Percentiles rank a stretch among this genome's conserved stretches.
These are phyloP conservation scores for Trissonchulus latispiculum DNA, from an alignment of 2,888 invertebrate genomes.

Conservation along the genomic window DNA sequence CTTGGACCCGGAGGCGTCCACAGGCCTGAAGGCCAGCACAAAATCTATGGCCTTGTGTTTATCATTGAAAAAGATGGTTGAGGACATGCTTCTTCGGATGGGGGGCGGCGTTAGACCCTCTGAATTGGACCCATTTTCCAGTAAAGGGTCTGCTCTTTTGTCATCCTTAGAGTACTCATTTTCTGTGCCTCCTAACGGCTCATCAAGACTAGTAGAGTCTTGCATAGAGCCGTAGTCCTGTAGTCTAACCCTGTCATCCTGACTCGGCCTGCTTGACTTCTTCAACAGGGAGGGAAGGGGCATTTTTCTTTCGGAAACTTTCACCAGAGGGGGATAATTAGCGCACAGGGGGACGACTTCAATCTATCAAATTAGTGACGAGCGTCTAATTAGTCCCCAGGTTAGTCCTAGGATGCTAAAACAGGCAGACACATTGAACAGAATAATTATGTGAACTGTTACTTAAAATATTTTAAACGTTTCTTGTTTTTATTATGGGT, in stretches of 20 bases:
- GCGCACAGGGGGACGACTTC: too few species aligned
- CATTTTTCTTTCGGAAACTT: not conserved
- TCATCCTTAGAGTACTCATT: not conserved
- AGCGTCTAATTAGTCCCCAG: too few species aligned
- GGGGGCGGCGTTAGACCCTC: not conserved
- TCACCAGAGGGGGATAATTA: too few species aligned
- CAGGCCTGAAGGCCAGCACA: constrained; percentile 11
- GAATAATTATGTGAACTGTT: too few species aligned
- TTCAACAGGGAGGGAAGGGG: not conserved
- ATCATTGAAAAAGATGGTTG: constrained; percentile 16
- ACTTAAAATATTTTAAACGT: too few species aligned
- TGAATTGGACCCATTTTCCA: too few species aligned
- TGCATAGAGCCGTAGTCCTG: not conserved
- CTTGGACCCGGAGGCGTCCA: not conserved
- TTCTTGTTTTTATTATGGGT: too few species aligned
- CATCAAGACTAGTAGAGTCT: not conserved
- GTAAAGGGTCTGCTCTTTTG: too few species aligned
- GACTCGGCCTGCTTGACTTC: not conserved
- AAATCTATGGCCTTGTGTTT: not conserved
- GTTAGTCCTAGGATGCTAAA: too few species aligned
- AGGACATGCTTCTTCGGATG: constrained; percentile 1
- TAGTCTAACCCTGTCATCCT: not conserved
- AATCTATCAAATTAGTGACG: too few species aligned
- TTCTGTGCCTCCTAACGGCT: too few species aligned
- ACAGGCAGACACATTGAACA: too few species aligned